Percentiles rank a stretch among this genome's conserved stretches.
Evolutionary conservation across 2,113 vertebrate genomes (phyloP).

Genomic region (Andinoacara biseriatus): DNA sequence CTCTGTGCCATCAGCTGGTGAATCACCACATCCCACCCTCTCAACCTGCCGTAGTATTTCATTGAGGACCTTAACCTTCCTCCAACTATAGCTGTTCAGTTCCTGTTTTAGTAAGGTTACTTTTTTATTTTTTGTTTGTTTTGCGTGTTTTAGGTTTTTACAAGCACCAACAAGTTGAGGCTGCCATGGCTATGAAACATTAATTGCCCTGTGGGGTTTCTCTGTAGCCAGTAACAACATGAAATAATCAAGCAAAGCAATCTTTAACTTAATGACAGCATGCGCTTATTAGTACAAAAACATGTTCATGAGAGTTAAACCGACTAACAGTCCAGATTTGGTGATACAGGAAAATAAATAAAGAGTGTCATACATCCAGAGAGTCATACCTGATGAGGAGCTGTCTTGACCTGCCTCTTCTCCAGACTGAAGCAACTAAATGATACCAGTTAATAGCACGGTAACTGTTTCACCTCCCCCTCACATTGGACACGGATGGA

Average conservation of each 20-base stretch:
- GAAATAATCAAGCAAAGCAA: neutral
- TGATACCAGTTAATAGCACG: constrained; percentile 60
- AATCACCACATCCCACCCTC: constrained; percentile 44
- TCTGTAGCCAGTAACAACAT: constrained; percentile 8
- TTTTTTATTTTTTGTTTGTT: neutral
- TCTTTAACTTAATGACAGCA: neutral
- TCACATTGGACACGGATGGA: constrained; percentile 69
- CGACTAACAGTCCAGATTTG: neutral
- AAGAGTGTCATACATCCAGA: neutral
- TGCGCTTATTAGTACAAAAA: neutral
- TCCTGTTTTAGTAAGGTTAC: constrained; percentile 2
- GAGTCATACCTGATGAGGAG: constrained; percentile 63
- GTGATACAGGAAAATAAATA: neutral
- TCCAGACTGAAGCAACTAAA: constrained; percentile 56
- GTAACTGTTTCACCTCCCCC: constrained; percentile 73
- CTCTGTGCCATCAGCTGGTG: constrained; percentile 52
- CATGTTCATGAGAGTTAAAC: neutral
- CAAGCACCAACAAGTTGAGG: constrained; percentile 34
- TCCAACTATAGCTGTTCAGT: neutral
- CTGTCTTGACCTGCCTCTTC: constrained; percentile 34
- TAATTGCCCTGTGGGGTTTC: neutral
- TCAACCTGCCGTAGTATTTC: constrained; percentile 11
- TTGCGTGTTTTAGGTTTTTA: neutral
- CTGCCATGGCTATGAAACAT: neutral
- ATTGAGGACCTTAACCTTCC: neutral